Evolutionary conservation across 2,113 vertebrate genomes (phyloP).

Genomic region (Sus scrofa): T2T-Sscrofa CM000814.6:95938001-95938500

Average conservation of each 20-base stretch:
- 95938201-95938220: not conserved
- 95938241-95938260: not conserved
- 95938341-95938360: rapidly evolving
- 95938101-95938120: constrained; percentile 50
- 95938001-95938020: constrained; percentile 42
- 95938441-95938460: constrained; percentile 29
- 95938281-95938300: constrained; percentile 8
- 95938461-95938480: constrained; percentile 21
- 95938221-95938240: not conserved
- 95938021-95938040: constrained; percentile 4
- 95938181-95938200: constrained; percentile 24
- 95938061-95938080: not conserved
- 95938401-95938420: not conserved
- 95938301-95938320: not conserved
- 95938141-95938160: not conserved
- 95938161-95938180: constrained; percentile 52
- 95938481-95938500: not conserved
- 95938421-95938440: not conserved
- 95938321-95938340: not conserved
- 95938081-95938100: constrained; percentile 5
- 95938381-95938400: not conserved
- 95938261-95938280: not conserved
- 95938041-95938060: not conserved
- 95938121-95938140: not conserved
- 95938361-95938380: not conserved